phyloP scores from a whole-genome alignment of 1,140 invertebrate genomes.

The Achroia grisella region DNA sequence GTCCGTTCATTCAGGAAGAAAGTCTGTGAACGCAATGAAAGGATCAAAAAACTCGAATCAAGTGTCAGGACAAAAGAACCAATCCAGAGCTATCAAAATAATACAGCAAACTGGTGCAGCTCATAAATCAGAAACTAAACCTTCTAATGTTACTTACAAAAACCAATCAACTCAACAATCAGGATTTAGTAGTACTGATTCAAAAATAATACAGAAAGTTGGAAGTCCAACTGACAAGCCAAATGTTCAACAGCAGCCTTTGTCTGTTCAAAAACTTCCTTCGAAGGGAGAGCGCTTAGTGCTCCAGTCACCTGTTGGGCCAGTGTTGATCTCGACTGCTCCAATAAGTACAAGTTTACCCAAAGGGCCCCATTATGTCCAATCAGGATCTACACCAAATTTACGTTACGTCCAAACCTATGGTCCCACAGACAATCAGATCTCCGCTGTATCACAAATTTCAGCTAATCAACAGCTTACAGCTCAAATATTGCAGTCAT shows the following conservation, averaged over 20 bases:
- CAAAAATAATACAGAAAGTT: conserved; percentile 62
- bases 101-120: conserved; percentile 55
- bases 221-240: conserved; percentile 51
- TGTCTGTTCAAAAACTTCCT: conserved; percentile 44
- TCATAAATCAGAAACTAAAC: conserved; percentile 53
- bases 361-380: conserved; percentile 64
- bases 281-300: conserved; percentile 58
- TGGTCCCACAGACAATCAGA: conserved; percentile 47
- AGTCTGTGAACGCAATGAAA: conserved; percentile 55
- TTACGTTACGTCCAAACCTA: conserved; percentile 67
- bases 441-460: conserved; percentile 53
- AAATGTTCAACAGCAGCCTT: conserved; percentile 24
- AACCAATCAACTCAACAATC: conserved; percentile 23
- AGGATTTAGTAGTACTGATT: conserved; percentile 44
- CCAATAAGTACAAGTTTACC: conserved; percentile 48
- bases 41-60: conserved; percentile 49
- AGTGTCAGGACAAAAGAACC: conserved; percentile 47
- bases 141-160: conserved; percentile 55
- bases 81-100: conserved; percentile 63
- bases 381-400: conserved; percentile 57
- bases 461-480: conserved; percentile 66
- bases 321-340: conserved; percentile 57
- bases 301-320: conserved; percentile 59
- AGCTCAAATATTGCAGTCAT: conserved; percentile 66
- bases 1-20: conserved; percentile 61